Conservation (phyloP, 2,888 invertebrate genomes). For the Lordiphosa andalusiaca region DNA sequence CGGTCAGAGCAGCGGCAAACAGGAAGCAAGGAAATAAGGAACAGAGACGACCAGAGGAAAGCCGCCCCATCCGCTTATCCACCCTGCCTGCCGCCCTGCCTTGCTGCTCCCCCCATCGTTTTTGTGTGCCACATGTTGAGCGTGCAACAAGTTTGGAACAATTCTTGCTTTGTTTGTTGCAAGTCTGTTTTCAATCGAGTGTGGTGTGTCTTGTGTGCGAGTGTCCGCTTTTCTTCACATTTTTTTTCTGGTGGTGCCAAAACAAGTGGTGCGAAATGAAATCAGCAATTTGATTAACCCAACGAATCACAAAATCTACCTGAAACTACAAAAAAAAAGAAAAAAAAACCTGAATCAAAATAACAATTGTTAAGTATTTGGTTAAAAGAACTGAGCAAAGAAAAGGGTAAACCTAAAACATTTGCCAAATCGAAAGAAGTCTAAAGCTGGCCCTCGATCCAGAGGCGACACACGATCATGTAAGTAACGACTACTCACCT, state of each 20-base stretch:
- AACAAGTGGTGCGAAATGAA: conserved; percentile 1
- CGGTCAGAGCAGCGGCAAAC: conserved; percentile 8
- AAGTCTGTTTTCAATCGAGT: not conserved
- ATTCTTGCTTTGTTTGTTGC: not conserved
- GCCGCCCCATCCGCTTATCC: conserved; percentile 17
- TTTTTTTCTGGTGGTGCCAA: conserved; percentile 29
- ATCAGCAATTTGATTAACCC: not conserved
- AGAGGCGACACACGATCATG: no score
- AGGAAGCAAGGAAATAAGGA: not conserved
- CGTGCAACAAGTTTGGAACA: conserved; percentile 19
- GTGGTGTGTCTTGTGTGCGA: not conserved
- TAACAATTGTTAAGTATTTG: not conserved
- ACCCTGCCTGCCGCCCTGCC: not conserved
- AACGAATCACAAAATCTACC: not conserved
- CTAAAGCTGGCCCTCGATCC: no score
- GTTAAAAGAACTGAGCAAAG: not conserved
- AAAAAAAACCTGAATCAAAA: not conserved
- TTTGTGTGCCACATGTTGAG: conserved; percentile 17
- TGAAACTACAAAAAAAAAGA: not conserved
- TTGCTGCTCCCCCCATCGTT: not conserved
- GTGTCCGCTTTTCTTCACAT: not conserved
- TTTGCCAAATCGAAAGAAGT: no score
- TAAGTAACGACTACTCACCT: no score
- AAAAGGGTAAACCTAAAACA: no score
- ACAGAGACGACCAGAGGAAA: not conserved